Evolutionary conservation across 2,888 invertebrate species (phyloP), one percentile per base, ranked within the genome.

Genomic region (Phoronis australis): DNA sequence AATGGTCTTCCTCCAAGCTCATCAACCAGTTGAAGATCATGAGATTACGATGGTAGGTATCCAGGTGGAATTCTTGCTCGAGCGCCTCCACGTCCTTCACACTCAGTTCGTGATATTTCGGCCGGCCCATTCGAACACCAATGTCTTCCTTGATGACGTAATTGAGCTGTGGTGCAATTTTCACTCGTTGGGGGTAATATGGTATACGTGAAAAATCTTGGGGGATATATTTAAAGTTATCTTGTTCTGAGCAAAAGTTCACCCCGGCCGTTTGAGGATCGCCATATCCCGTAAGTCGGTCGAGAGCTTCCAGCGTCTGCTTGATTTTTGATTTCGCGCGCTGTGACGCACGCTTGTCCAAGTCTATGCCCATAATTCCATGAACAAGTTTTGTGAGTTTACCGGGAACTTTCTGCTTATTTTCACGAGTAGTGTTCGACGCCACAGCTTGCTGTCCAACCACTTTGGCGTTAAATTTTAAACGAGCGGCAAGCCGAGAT

Each of bases 11-110:
- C 69, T 90, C 88, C 21, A 92, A 81, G 1, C 88, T 88, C 73
- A 91, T 90, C 1, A 93, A 81, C 92, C 92, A 93, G 77, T 91
- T 91, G 79, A 92, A 92, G 50, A 92, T 92, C 87, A 91, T 90
- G 85, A 92, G 89, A 76, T 93, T 92, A n/a, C 90, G 78, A 43
- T 69, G 64, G 15, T 65, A 51, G 21, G 65, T 51, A 45, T 64
- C 59, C n/a, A 69, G 50, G 9, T 37, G 18, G n/a, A 62, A 60
- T 9, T 64, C 65, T 23, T 53, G 52, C 50, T 66, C 59, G 62
- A 66, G 67, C 26, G 57, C 49, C n/a, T 56, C 54, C 26, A 71
- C 37, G 47, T 71, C 71, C 22, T 45, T 45, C 3, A 52, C 38
- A 2, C 56, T 46, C 38, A 71, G 62, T 52, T 65, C 67, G 50